phyloP scores from a whole-genome alignment of 1,140 invertebrate species.

The Hyles euphorbiae region DNA sequence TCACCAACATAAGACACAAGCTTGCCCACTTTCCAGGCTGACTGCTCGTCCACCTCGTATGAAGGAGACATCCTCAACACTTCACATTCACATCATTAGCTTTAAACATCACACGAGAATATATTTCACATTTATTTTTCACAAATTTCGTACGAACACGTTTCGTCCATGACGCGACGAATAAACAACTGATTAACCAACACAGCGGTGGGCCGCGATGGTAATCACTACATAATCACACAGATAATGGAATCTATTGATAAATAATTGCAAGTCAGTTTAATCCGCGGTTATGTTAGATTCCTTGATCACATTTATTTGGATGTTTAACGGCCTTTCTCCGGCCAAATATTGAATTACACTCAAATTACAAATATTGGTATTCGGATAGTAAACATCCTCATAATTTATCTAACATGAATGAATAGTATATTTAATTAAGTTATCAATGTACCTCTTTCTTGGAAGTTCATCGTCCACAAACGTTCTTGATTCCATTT shows the following conservation, averaged over 20 bases:
- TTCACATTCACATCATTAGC: background rate
- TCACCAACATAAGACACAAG: slow-evolving; percentile 1
- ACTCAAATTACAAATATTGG: no score
- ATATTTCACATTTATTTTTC: slow-evolving; percentile 1
- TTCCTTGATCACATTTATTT: no score
- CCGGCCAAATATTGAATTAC: no score
- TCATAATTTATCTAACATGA: no score
- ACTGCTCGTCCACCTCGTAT: slow-evolving; percentile 1
- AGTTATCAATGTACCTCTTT: no score
- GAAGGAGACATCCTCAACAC: background rate
- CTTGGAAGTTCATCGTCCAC: no score
- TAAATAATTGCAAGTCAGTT: background rate
- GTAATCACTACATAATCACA: slow-evolving; percentile 18
- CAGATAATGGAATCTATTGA: slow-evolving; percentile 6
- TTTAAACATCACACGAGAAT: slow-evolving; percentile 2
- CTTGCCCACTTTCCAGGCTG: slow-evolving; percentile 1
- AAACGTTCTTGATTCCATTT: no score
- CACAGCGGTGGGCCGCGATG: background rate
- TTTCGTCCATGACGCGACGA: slow-evolving; percentile 7
- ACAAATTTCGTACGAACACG: slow-evolving; percentile 5
- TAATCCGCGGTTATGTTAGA: no score
- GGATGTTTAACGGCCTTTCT: no score
- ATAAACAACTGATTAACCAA: slow-evolving; percentile 15
- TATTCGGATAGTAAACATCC: no score
- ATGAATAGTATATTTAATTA: no score